Evolutionary conservation across 1,140 invertebrate genomes (phyloP).

Genomic region (Drosophila oshimai): DNA sequence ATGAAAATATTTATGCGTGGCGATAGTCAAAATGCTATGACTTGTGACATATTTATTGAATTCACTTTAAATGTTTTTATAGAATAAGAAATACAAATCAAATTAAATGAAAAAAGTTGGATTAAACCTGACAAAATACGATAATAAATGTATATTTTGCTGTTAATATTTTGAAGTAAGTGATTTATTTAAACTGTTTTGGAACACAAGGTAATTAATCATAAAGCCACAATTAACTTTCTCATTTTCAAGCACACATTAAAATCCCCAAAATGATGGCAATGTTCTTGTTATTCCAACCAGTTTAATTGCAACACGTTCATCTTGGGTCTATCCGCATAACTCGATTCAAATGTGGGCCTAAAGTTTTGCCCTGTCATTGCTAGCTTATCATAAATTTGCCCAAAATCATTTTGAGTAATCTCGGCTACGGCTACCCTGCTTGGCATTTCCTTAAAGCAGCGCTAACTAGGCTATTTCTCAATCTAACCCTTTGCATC

Average conservation of each 20-base stretch:
- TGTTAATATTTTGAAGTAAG: too few species aligned
- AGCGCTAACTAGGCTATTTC: constrained; percentile 29
- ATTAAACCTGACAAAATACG: too few species aligned
- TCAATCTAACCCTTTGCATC: constrained; percentile 16
- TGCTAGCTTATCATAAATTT: constrained; percentile 30
- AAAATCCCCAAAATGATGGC: too few species aligned
- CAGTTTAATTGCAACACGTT: constrained; percentile 31
- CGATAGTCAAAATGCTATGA: too few species aligned
- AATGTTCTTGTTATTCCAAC: neutral
- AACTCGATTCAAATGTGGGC: constrained; percentile 3
- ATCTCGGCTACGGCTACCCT: constrained; percentile 20
- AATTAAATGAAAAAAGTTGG: too few species aligned
- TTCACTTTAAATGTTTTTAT: too few species aligned
- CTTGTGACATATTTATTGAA: too few species aligned
- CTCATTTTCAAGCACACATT: neutral
- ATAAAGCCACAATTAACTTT: neutral
- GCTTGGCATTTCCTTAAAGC: constrained; percentile 18
- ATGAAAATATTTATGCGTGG: too few species aligned
- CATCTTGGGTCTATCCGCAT: neutral
- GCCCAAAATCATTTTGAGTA: constrained; percentile 16
- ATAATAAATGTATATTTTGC: too few species aligned
- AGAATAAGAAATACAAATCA: too few species aligned
- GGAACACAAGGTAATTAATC: too few species aligned
- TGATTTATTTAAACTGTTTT: too few species aligned
- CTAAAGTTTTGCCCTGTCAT: constrained; percentile 16